These are phyloP conservation scores for Drosophila testacea DNA, from an alignment of 2,888 invertebrate species.

Conservation along the genomic window DNA sequence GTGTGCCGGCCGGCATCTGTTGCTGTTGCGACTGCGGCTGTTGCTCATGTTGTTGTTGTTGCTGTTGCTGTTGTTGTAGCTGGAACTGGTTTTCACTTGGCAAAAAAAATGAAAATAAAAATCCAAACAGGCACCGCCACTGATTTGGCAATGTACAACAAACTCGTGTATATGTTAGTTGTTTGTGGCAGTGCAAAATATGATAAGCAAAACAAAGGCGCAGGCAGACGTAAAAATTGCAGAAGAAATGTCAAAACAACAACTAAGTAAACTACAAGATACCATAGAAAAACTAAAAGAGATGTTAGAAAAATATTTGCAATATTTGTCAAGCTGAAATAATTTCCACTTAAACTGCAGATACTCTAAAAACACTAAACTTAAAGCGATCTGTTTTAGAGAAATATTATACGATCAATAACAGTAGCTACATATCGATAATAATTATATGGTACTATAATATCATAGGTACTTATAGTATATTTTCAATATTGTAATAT, in stretches of 20 bases:
- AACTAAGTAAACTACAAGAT: neutral
- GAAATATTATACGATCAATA: too few relatives aligned
- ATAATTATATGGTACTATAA: too few relatives aligned
- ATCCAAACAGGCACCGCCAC: slow-evolving; percentile 35
- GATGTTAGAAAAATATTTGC: neutral
- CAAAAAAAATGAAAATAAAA: slow-evolving; percentile 17
- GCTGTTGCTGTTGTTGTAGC: slow-evolving; percentile 17
- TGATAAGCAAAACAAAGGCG: slow-evolving; percentile 65
- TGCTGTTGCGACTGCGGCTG: slow-evolving; percentile 14
- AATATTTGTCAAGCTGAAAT: neutral
- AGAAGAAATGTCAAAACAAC: slow-evolving; percentile 24
- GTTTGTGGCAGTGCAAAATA: slow-evolving; percentile 43
- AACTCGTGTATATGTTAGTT: slow-evolving; percentile 16
- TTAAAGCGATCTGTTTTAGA: too few relatives aligned
- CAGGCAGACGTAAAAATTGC: slow-evolving; percentile 34
- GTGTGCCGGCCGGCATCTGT: slow-evolving; percentile 80
- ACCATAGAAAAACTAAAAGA: slow-evolving; percentile 22
- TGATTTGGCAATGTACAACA: slow-evolving; percentile 68
- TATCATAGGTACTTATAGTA: too few relatives aligned
- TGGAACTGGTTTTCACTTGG: slow-evolving; percentile 76
- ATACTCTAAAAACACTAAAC: too few relatives aligned
- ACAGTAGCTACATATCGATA: too few relatives aligned
- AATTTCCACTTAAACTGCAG: too few relatives aligned
- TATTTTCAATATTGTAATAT: too few relatives aligned
- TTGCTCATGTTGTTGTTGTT: neutral